Evolutionary conservation across 2,888 invertebrate genomes (phyloP), one percentile per base, ranked within the genome.

Genomic region (Ophioninae sp.): DNA sequence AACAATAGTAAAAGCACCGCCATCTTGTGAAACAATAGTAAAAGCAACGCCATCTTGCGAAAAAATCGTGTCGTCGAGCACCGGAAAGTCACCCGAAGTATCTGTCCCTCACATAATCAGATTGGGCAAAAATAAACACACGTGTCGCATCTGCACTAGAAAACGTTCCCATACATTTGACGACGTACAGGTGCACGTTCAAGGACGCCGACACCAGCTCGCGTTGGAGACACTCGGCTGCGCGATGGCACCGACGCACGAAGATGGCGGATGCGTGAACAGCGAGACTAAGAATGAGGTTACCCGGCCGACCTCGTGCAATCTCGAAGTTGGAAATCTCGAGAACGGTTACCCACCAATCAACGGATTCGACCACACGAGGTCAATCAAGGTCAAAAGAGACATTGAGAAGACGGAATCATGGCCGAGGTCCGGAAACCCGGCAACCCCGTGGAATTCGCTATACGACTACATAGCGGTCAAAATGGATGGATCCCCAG

Each of bases 291-390:
- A 41, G 9, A 41, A 17, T 10, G 51, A 51, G 13, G 6, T 10
- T 17, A 51, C 51, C 2, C 13, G 17, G 17, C 6, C 51, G 13
- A 17, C 51, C 51, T 6, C 51, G 51, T 51, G 17, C 39, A 0
- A 65, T 23, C 37, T 0, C 22, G 41, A 65, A 6, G 8, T 81
- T 7, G 1, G 41, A 3, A 39, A 13, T 44, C 39, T 79, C 23
- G 67, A 79, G 0, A 73, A 23, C 13, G 71, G 79, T n/a, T 41
- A 76, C 56, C 71, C 79, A 9, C 81, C 77, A 61, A 61, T 77
- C 6, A 74, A 58, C 37, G 77, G 78, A 5, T 78, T 74, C 10
- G 68, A 69, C 5, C 77, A 78, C 56, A 39, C 37, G 78, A 69
- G 78, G 5, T 22, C 78, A 44, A 56, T 78, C 10, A 77, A 77